Conservation (phyloP, 2,888 invertebrate genomes). For the Lithophane ornitopus region DNA sequence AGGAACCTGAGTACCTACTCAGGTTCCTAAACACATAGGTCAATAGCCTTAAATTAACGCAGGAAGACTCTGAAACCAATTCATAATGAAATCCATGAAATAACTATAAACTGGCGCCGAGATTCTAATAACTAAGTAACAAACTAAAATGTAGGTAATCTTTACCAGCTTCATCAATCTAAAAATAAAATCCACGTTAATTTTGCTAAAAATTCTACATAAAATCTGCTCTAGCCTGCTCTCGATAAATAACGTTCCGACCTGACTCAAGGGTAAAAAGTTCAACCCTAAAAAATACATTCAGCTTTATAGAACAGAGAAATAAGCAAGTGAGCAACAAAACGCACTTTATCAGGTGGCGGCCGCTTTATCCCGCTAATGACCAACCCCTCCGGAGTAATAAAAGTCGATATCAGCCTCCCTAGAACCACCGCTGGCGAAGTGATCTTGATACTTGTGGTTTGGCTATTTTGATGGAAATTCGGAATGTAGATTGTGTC, state of each 20-base stretch:
- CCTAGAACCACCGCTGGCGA: conserved; percentile 65
- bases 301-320: conserved; percentile 74
- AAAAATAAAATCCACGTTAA: conserved; percentile 16
- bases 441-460: conserved; percentile 77
- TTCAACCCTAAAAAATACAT: conserved; percentile 69
- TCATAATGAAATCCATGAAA: not conserved
- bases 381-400: conserved; percentile 89
- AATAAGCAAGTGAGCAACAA: conserved; percentile 88
- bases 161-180: conserved; percentile 3
- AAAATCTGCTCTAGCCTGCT: conserved; percentile 31
- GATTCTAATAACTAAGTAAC: not conserved
- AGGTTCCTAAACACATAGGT: no score
- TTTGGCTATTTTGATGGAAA: not conserved
- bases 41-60: not conserved
- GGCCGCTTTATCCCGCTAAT: conserved; percentile 90
- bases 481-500: not conserved
- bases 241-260: conserved; percentile 59
- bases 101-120: not conserved
- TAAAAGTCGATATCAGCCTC: conserved; percentile 89
- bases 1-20: no score
- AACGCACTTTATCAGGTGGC: conserved; percentile 91
- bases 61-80: not conserved
- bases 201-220: conserved; percentile 18
- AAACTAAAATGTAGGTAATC: not conserved
- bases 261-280: conserved; percentile 63